Conservation (phyloP, 2,113 vertebrate species). For the Ramphastos sulfuratus region DNA sequence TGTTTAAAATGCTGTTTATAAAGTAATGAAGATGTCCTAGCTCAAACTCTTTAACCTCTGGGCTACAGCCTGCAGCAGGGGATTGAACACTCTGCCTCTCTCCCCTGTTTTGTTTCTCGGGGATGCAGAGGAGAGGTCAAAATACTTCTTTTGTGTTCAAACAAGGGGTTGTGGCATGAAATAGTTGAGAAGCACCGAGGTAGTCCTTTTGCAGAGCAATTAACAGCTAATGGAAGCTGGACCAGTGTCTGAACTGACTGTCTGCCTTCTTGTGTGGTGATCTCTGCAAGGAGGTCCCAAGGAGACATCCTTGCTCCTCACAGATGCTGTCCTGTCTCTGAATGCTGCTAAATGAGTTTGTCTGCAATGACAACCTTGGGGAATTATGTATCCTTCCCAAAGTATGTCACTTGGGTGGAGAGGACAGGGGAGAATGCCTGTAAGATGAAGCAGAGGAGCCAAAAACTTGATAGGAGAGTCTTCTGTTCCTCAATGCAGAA, state of each 20-base stretch:
- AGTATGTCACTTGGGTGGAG: background rate
- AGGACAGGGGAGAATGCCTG: background rate
- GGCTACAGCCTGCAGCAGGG: background rate
- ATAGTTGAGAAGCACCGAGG: background rate
- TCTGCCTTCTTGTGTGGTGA: background rate
- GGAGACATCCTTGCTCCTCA: background rate
- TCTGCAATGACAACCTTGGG: background rate
- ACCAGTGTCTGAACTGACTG: background rate
- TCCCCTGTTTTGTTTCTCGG: background rate
- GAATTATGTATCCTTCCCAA: background rate
- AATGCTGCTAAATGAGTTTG: background rate
- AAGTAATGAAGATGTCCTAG: background rate
- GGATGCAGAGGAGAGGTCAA: background rate
- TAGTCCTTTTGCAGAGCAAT: background rate
- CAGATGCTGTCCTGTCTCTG: background rate
- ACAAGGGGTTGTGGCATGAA: background rate
- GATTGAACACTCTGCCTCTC: background rate
- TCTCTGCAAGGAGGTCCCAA: background rate
- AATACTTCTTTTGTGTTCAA: background rate
- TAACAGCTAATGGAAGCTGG: background rate
- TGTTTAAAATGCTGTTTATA: background rate
- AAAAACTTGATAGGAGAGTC: background rate
- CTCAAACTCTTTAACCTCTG: background rate
- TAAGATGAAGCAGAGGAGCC: background rate
- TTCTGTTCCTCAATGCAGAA: background rate